Conservation (phyloP, 2,888 invertebrate genomes). For the Hyppa rectilinea region DNA sequence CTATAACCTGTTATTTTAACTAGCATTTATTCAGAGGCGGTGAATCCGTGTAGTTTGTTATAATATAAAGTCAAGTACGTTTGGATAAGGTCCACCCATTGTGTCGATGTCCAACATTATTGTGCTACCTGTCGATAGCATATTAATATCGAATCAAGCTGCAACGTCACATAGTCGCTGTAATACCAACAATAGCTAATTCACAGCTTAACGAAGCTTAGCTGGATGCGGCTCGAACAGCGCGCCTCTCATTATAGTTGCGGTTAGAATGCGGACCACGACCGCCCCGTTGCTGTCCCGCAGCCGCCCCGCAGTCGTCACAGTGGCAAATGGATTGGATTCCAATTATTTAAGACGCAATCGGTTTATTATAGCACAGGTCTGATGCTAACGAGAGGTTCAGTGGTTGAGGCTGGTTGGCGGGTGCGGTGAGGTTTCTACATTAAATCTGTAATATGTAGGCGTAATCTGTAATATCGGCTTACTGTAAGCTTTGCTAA, state of each 20-base stretch:
- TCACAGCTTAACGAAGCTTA: conserved; percentile 5
- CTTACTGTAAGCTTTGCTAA: too few relatives aligned
- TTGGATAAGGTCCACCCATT: background rate
- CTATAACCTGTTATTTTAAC: background rate
- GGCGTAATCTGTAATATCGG: too few relatives aligned
- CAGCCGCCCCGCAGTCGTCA: background rate
- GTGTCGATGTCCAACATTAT: too few relatives aligned
- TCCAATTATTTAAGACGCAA: conserved; percentile 1
- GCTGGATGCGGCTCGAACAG: conserved; percentile 1
- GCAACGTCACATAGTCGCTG: conserved; percentile 3
- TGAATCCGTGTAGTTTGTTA: background rate
- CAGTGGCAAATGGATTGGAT: conserved; percentile 15
- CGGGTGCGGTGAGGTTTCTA: too few relatives aligned
- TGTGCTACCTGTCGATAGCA: background rate
- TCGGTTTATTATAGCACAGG: background rate
- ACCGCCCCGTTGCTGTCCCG: background rate
- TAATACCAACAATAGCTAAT: conserved; percentile 17
- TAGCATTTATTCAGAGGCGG: background rate
- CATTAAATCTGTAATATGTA: too few relatives aligned
- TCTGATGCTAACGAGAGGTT: too few relatives aligned
- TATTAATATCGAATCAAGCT: background rate
- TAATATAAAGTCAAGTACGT: background rate
- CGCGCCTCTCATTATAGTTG: conserved; percentile 33
- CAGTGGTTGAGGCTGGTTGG: too few relatives aligned
- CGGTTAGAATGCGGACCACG: conserved; percentile 6